phyloP scores from a whole-genome alignment of 1,140 invertebrate species.

The Aphidius gifuensis region DNA sequence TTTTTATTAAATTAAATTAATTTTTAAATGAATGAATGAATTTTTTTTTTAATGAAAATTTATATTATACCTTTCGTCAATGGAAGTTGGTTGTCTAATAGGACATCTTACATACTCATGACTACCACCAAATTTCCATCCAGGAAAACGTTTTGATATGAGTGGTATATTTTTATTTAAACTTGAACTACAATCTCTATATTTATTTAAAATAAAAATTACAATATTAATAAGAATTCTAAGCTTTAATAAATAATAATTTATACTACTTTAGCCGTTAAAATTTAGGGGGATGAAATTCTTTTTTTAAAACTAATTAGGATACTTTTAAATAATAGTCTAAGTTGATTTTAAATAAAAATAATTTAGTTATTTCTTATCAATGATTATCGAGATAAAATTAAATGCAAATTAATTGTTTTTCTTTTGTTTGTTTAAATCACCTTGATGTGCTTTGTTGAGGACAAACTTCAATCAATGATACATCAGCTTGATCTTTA shows the following conservation, averaged over 20 bases:
- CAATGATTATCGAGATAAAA: too few relatives aligned
- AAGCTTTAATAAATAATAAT: too few relatives aligned
- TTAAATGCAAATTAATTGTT: too few relatives aligned
- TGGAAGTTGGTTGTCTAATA: conserved; percentile 46
- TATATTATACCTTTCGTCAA: conserved; percentile 45
- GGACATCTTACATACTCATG: conserved; percentile 51
- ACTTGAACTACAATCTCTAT: conserved; percentile 33
- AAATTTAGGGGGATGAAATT: too few relatives aligned
- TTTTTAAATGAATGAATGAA: background rate
- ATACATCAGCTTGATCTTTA: conserved; percentile 38
- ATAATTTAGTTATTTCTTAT: too few relatives aligned
- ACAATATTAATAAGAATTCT: background rate
- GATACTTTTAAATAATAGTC: too few relatives aligned
- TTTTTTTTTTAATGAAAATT: background rate
- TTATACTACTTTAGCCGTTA: too few relatives aligned
- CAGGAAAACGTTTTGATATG: conserved; percentile 41
- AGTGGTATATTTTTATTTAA: conserved; percentile 4
- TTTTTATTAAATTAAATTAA: background rate
- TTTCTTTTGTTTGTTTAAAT: too few relatives aligned
- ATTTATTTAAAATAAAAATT: conserved; percentile 15
- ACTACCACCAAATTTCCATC: conserved; percentile 45
- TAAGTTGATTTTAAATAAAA: too few relatives aligned
- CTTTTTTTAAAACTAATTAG: too few relatives aligned
- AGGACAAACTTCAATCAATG: conserved; percentile 36
- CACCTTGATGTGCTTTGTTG: conserved; percentile 30